Evolutionary conservation across 2,113 vertebrate genomes (phyloP), one percentile per base, ranked within the genome.

Genomic region (Sula dactylatra): DNA sequence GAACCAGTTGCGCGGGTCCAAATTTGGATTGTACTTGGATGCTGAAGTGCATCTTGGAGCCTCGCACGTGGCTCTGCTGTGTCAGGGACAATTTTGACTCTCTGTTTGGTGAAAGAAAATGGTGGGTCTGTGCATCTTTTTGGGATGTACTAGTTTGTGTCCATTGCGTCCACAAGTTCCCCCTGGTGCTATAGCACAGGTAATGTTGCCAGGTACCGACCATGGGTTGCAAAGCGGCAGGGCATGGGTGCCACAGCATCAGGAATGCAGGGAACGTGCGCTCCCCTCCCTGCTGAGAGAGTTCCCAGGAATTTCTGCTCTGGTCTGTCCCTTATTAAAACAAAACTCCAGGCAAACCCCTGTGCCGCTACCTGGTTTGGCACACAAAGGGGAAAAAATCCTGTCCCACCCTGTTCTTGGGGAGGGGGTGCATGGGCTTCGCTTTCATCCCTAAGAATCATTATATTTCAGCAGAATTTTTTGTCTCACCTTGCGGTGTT

Each of bases 401-500:
- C 76, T 4, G 42, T 86, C 83, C 72, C 77, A 56, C 27, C 81
- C 54, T 2, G 6, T 82, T 92, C 50, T 55, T 36, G 13, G 49
- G 32, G 40, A 78, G n/a, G 55, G 59, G 42, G 50, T 54, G 77
- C 17, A 1, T 1, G 15, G 64, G 54, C 70, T 95, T 69, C 0
- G 0, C 86, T 93, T 91, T 87, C 74, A 86, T 86, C 49, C 86
- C 6, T 24, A 40, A 67, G 87, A 96, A 79, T 95, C 79, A 34
- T 93, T 83, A 61, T 84, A 61, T 94, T 97, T 96, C 96, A 95
- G 85, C 90, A 82, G 93, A 91, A 82, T 83, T 84, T 97, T 95
- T 95, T 77, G 80, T 90, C 93, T 97, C 96, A 96, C 93, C 96
- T 97, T 95, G 58, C 71, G 2, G 11, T 96, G 93, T 95, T 97